Percentiles rank a stretch among this genome's conserved stretches.
These are phyloP conservation scores for Xylota segnis DNA, from an alignment of 2,888 invertebrate species.

Conservation along the genomic window DNA sequence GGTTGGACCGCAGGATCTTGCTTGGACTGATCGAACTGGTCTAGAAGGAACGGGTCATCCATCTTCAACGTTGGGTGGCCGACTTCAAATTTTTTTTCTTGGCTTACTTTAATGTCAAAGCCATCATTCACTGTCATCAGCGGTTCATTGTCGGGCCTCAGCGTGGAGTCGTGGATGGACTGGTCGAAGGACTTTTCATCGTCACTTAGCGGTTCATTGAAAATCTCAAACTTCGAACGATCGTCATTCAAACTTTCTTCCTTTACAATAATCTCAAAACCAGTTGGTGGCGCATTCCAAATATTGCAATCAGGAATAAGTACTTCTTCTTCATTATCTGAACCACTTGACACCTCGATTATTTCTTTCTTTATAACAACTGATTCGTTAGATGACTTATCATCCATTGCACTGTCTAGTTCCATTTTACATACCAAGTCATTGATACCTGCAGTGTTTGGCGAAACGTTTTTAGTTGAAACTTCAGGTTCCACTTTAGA, in stretches of 20 bases:
- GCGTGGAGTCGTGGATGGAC: background rate
- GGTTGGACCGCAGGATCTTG: background rate
- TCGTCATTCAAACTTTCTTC: background rate
- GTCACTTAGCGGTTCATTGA: conserved; percentile 33
- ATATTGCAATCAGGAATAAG: background rate
- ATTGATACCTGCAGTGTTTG: background rate
- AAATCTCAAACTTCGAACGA: background rate
- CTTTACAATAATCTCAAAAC: conserved; percentile 8
- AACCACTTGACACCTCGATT: background rate
- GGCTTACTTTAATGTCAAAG: background rate
- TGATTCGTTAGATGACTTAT: background rate
- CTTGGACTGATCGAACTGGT: background rate
- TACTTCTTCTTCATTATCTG: background rate
- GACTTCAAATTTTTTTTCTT: background rate
- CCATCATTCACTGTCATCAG: too few species aligned
- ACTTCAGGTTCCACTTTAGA: background rate
- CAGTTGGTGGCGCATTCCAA: background rate
- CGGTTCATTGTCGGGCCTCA: background rate
- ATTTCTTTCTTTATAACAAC: background rate
- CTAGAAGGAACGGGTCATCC: background rate
- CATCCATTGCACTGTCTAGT: background rate
- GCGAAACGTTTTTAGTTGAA: background rate
- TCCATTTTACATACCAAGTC: background rate
- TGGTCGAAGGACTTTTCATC: conserved; percentile 3
- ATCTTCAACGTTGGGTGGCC: background rate